These are phyloP conservation scores for Oryzaephilus surinamensis DNA, from an alignment of 1,140 invertebrate genomes.

Conservation along the genomic window DNA sequence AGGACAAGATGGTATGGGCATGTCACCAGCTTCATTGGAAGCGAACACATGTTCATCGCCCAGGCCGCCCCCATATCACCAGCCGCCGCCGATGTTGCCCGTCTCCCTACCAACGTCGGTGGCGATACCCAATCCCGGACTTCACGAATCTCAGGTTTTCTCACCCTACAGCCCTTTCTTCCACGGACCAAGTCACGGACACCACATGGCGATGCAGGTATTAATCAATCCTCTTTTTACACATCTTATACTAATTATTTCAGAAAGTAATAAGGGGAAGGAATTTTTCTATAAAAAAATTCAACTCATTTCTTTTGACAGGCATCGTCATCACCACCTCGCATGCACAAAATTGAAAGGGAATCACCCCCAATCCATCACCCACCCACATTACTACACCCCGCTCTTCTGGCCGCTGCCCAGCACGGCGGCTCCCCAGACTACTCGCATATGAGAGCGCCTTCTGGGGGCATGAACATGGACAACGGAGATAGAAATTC, in stretches of 20 bases:
- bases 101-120: constrained; percentile 85
- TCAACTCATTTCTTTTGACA: constrained; percentile 13
- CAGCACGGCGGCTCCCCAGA: constrained; percentile 65
- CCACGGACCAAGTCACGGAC: constrained; percentile 44
- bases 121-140: constrained; percentile 89
- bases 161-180: constrained; percentile 84
- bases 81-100: constrained; percentile 70
- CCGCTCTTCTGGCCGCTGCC: constrained; percentile 65
- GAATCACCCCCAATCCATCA: constrained; percentile 71
- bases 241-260: too few relatives aligned
- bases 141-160: constrained; percentile 90
- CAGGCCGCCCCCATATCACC: constrained; percentile 62
- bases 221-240: too few relatives aligned
- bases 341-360: constrained; percentile 53
- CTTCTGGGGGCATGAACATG: constrained; percentile 44
- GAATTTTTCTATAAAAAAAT: too few relatives aligned
- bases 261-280: too few relatives aligned
- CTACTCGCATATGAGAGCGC: constrained; percentile 53
- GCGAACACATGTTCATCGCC: constrained; percentile 45
- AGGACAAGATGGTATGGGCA: constrained; percentile 64
- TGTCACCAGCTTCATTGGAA: constrained; percentile 43
- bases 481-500: constrained; percentile 73
- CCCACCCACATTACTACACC: constrained; percentile 67
- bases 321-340: constrained; percentile 39
- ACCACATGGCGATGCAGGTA: constrained; percentile 41